Evolutionary conservation across 2,888 invertebrate species (phyloP).

Genomic region (Perizoma affinitatum): DNA sequence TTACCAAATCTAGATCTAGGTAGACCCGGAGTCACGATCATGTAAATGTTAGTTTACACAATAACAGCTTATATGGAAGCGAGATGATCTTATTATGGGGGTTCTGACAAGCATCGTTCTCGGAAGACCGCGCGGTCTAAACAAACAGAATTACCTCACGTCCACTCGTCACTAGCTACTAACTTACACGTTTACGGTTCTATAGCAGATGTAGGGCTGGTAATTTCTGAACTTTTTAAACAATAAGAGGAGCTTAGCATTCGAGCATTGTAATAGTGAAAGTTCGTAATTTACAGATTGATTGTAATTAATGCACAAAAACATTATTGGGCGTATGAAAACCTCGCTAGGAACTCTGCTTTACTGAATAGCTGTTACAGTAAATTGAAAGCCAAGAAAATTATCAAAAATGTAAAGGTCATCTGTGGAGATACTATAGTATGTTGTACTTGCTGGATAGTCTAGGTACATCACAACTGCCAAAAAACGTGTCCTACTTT

Average conservation of each 20-base stretch:
- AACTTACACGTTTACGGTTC: slow-evolving; percentile 73
- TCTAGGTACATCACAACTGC: too few relatives aligned
- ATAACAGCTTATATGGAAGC: slow-evolving; percentile 34
- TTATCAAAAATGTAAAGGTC: too few relatives aligned
- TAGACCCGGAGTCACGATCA: slow-evolving; percentile 24
- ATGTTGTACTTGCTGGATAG: too few relatives aligned
- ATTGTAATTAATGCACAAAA: too few relatives aligned
- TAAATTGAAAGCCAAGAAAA: too few relatives aligned
- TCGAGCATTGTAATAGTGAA: too few relatives aligned
- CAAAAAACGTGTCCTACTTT: too few relatives aligned
- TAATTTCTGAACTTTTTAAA: slow-evolving; percentile 26
- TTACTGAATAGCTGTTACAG: too few relatives aligned
- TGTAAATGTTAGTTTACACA: slow-evolving; percentile 31
- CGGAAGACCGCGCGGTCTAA: slow-evolving; percentile 61
- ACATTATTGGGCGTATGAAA: too few relatives aligned
- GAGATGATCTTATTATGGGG: slow-evolving; percentile 43
- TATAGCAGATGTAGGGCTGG: slow-evolving; percentile 57
- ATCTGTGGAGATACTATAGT: too few relatives aligned
- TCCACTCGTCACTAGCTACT: slow-evolving; percentile 75
- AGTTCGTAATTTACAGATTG: too few relatives aligned
- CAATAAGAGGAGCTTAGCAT: not conserved
- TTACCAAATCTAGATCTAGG: slow-evolving; percentile 9
- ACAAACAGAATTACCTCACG: slow-evolving; percentile 78
- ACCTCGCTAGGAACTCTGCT: too few relatives aligned
- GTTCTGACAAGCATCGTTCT: slow-evolving; percentile 52